Percentiles rank a stretch among this genome's conserved stretches.
Evolutionary conservation across 1,140 invertebrate genomes (phyloP).

Genomic region (Drosophila hydei): DNA sequence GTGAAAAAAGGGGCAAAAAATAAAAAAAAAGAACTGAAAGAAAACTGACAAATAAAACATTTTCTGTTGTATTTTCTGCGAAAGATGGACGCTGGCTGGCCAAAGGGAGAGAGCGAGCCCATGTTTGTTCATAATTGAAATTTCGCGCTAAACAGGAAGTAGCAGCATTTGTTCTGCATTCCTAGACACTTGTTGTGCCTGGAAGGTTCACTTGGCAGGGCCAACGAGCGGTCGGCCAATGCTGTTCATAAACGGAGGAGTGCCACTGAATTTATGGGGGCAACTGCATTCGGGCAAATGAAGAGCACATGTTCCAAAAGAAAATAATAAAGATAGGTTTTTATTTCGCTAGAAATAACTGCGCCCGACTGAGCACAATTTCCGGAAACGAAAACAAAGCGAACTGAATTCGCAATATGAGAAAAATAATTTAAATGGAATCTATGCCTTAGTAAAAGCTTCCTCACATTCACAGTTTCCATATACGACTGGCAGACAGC

Average conservation of each 20-base stretch:
- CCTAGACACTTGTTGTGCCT: slow-evolving; percentile 61
- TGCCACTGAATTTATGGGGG: slow-evolving; percentile 26
- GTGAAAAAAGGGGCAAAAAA: background rate
- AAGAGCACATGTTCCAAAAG: slow-evolving; percentile 35
- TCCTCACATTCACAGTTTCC: background rate
- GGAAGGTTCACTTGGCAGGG: background rate
- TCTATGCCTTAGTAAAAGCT: background rate
- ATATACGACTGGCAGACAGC: too few relatives aligned
- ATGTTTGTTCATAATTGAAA: slow-evolving; percentile 77
- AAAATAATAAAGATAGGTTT: slow-evolving; percentile 14
- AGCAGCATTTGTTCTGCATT: slow-evolving; percentile 56
- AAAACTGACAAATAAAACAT: slow-evolving; percentile 68
- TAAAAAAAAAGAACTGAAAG: slow-evolving; percentile 36
- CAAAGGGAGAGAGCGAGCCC: slow-evolving; percentile 29
- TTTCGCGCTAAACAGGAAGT: slow-evolving; percentile 80
- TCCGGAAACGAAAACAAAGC: background rate
- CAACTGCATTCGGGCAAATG: slow-evolving; percentile 35
- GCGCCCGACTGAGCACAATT: slow-evolving; percentile 4
- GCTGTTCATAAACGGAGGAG: slow-evolving; percentile 26
- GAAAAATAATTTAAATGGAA: background rate
- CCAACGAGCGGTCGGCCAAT: background rate
- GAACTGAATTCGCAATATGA: background rate
- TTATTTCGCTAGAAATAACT: slow-evolving; percentile 13
- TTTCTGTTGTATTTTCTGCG: slow-evolving; percentile 43
- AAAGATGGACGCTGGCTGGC: background rate